phyloP scores from a whole-genome alignment of 2,888 invertebrate species.

The Melanostoma mellinum region DNA sequence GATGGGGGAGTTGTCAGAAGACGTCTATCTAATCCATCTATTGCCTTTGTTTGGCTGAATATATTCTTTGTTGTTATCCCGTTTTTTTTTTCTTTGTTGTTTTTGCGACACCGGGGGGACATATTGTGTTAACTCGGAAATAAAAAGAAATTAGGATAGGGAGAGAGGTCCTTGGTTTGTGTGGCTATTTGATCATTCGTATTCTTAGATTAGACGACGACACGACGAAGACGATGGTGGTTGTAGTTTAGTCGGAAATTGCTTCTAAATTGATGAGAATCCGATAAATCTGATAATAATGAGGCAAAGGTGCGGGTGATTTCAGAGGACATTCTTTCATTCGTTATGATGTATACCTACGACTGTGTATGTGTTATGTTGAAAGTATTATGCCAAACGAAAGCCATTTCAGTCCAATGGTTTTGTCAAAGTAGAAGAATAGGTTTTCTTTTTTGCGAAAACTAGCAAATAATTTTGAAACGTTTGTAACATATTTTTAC shows the following conservation, averaged over 20 bases:
- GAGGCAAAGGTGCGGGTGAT: too few relatives aligned
- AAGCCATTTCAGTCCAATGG: too few relatives aligned
- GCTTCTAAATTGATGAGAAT: slow-evolving; percentile 53
- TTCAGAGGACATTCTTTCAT: too few relatives aligned
- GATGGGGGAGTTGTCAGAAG: not conserved
- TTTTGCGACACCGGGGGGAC: slow-evolving; percentile 46
- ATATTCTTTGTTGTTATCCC: not conserved
- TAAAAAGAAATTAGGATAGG: not conserved
- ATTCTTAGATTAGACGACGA: slow-evolving; percentile 48
- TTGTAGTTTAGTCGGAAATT: slow-evolving; percentile 60
- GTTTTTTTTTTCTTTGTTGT: not conserved
- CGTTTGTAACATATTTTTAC: too few relatives aligned
- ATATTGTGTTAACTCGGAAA: slow-evolving; percentile 49
- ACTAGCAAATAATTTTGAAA: too few relatives aligned
- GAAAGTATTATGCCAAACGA: too few relatives aligned
- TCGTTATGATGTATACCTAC: too few relatives aligned
- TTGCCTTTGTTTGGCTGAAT: not conserved
- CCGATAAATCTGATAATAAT: slow-evolving; percentile 18
- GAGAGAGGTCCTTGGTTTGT: not conserved
- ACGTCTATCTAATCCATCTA: not conserved
- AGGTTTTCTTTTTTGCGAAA: too few relatives aligned
- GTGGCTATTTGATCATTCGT: slow-evolving; percentile 38
- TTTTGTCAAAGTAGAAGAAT: too few relatives aligned
- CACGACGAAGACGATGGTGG: slow-evolving; percentile 18
- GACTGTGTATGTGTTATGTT: too few relatives aligned